These are phyloP conservation scores for Margaritifera margaritifera DNA, from an alignment of 2,888 invertebrate species.

Conservation along the genomic window DNA sequence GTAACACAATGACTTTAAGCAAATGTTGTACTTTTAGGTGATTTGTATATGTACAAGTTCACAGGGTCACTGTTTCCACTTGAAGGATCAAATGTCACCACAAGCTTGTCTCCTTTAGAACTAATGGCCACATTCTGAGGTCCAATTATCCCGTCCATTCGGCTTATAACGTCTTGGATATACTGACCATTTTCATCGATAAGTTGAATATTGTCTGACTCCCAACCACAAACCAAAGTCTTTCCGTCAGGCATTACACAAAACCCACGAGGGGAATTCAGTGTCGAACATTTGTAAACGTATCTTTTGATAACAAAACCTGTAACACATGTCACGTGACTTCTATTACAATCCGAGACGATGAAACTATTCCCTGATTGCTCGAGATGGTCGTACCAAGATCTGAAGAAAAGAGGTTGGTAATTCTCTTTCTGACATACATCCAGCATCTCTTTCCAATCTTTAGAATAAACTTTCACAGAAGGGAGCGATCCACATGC, in stretches of 20 bases:
- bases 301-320: conserved; percentile 31
- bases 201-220: conserved; percentile 43
- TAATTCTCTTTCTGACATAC: conserved; percentile 34
- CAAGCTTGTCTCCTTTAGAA: conserved; percentile 23
- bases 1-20: no score
- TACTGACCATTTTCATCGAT: conserved; percentile 32
- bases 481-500: conserved; percentile 33
- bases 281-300: conserved; percentile 23
- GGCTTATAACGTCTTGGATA: conserved; percentile 28
- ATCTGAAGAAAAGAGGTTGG: conserved; percentile 40
- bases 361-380: conserved; percentile 23
- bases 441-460: conserved; percentile 31
- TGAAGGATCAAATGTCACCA: conserved; percentile 43
- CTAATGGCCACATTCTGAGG: conserved; percentile 41
- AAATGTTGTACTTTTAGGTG: no score
- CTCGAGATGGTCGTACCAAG: conserved; percentile 43
- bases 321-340: conserved; percentile 38
- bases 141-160: conserved; percentile 41
- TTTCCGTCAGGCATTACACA: conserved; percentile 30
- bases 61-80: conserved; percentile 43
- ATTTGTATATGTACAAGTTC: conserved; percentile 15
- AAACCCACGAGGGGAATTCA: conserved; percentile 46
- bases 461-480: conserved; percentile 26
- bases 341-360: conserved; percentile 38
- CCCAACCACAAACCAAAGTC: conserved; percentile 41